These are phyloP conservation scores for Poecile atricapillus DNA, from an alignment of 2,113 vertebrate species.

Conservation along the genomic window DNA sequence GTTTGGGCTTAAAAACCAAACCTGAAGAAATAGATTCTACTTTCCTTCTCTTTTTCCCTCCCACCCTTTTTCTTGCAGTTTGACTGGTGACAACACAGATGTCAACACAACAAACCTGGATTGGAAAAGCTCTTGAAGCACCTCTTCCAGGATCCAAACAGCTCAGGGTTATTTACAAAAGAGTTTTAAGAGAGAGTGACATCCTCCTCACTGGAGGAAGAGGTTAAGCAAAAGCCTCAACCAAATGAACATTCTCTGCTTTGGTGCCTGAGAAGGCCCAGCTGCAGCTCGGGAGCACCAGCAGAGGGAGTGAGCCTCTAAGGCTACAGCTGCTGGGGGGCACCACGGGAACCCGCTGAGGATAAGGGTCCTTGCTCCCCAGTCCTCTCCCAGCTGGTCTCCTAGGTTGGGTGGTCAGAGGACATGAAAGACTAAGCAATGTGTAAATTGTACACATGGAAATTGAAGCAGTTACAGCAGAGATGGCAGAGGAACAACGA, in stretches of 20 bases:
- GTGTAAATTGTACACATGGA: not conserved
- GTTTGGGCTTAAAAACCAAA: conserved; percentile 22
- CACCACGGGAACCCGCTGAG: not conserved
- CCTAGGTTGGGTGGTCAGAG: not conserved
- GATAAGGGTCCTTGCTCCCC: not conserved
- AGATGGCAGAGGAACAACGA: not conserved
- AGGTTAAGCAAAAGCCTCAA: not conserved
- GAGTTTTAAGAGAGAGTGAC: not conserved
- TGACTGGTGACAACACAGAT: not conserved
- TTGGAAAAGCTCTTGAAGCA: not conserved
- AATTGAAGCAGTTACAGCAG: not conserved
- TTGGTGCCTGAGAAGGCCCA: not conserved
- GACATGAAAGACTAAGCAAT: not conserved
- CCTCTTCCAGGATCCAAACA: not conserved
- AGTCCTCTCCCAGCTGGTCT: not conserved
- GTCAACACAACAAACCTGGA: not conserved
- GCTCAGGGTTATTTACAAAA: not conserved
- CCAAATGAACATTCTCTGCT: not conserved
- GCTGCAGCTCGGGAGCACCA: not conserved
- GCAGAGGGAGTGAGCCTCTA: conserved; percentile 59
- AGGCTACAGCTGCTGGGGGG: not conserved
- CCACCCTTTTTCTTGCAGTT: not conserved
- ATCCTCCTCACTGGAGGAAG: not conserved
- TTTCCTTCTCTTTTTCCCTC: not conserved
- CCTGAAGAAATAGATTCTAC: not conserved